A percentile compares a stretch with the other conserved stretches of the same genome.
phyloP scores from a whole-genome alignment of 2,113 vertebrate species.

The Gallinago jamesoni region DNA sequence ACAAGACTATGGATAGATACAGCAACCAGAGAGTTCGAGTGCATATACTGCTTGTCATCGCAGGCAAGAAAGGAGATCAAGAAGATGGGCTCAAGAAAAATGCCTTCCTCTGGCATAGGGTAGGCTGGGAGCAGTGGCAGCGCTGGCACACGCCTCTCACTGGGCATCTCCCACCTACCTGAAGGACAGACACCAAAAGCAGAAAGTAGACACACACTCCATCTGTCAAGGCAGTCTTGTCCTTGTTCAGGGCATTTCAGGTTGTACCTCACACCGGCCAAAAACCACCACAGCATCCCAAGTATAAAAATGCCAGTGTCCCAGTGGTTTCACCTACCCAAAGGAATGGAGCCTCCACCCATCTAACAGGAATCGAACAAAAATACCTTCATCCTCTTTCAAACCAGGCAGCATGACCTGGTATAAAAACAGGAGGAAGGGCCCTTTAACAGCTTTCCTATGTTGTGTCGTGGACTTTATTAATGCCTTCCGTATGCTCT shows the following conservation, averaged over 20 bases:
- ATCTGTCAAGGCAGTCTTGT: not conserved
- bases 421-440: not conserved
- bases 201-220: not conserved
- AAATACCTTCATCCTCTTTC: not conserved
- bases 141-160: not conserved
- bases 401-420: not conserved
- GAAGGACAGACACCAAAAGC: not conserved
- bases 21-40: not conserved
- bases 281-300: not conserved
- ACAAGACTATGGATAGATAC: not conserved
- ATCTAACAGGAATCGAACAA: not conserved
- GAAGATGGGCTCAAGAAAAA: not conserved
- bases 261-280: not conserved
- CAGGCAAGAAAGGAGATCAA: not conserved
- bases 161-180: not conserved
- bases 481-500: not conserved
- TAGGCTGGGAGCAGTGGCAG: not conserved
- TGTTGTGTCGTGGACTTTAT: not conserved
- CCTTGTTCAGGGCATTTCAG: not conserved
- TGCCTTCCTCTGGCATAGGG: not conserved
- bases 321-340: not conserved
- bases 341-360: not conserved
- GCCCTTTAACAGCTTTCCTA: not conserved
- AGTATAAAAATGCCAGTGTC: not conserved
- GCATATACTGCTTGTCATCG: not conserved